These are phyloP conservation scores for Polydrusus cervinus DNA, from an alignment of 2,888 invertebrate genomes.

Conservation along the genomic window DNA sequence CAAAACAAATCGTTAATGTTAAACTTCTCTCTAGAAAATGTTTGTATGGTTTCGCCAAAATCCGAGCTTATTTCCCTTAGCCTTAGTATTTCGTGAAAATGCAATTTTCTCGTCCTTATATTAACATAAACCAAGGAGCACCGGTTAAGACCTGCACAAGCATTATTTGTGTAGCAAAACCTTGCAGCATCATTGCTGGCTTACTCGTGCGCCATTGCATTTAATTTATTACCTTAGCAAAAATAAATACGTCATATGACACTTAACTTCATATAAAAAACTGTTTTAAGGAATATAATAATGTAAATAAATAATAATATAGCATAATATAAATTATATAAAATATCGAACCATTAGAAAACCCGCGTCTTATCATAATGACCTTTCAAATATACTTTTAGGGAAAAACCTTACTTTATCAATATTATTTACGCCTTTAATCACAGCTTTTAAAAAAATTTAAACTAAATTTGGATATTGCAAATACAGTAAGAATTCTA, in stretches of 20 bases:
- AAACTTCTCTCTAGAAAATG: constrained; percentile 34
- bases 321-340: too few relatives aligned
- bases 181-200: constrained; percentile 51
- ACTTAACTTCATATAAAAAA: not conserved
- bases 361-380: too few relatives aligned
- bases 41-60: constrained; percentile 38
- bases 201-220: constrained; percentile 46
- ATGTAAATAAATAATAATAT: too few relatives aligned
- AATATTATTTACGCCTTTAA: too few relatives aligned
- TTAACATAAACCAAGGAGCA: constrained; percentile 51
- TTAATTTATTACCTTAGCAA: constrained; percentile 45
- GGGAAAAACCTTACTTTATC: too few relatives aligned
- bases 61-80: constrained; percentile 41
- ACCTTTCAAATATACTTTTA: too few relatives aligned
- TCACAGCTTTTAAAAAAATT: too few relatives aligned
- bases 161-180: constrained; percentile 51
- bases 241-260: constrained; percentile 30
- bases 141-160: constrained; percentile 50
- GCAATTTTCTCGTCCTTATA: constrained; percentile 51
- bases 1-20: constrained; percentile 32
- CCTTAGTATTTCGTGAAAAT: constrained; percentile 46
- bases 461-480: too few relatives aligned
- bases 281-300: too few relatives aligned
- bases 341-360: too few relatives aligned
- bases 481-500: too few relatives aligned